Evolutionary conservation across 2,888 invertebrate genomes (phyloP).

Genomic region (Amblyjoppa fuscipennis): DNA sequence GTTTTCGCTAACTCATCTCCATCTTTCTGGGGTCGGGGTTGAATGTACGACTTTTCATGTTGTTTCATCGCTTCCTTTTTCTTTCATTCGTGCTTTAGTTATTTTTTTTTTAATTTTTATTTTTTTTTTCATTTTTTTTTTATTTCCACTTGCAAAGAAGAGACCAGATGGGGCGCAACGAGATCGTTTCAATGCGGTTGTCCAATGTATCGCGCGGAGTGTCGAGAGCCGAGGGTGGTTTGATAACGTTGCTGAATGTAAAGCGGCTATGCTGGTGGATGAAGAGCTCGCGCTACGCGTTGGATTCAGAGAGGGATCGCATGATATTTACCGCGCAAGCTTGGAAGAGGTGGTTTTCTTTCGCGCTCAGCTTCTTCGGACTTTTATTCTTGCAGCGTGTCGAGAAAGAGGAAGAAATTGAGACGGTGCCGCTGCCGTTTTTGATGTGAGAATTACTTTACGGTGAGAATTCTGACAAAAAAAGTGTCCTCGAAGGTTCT

Average conservation of each 20-base stretch:
- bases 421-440: too few relatives aligned
- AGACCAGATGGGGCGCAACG: constrained; percentile 22
- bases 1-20: constrained; percentile 29
- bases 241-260: constrained; percentile 17
- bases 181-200: constrained; percentile 55
- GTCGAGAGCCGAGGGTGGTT: neutral
- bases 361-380: neutral
- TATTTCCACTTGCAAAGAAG: neutral
- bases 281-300: neutral
- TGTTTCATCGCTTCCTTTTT: neutral
- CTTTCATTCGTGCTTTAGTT: neutral
- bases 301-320: neutral
- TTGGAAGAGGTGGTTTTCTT: neutral
- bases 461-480: too few relatives aligned
- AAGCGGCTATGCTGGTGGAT: neutral
- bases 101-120: neutral
- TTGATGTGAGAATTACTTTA: too few relatives aligned
- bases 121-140: neutral
- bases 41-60: constrained; percentile 8
- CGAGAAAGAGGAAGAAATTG: constrained; percentile 4
- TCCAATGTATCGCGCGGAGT: constrained; percentile 5
- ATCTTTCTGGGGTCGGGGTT: neutral
- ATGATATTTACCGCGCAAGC: neutral
- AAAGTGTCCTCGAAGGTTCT: too few relatives aligned
- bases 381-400: neutral